Base-by-base conservation (phyloP, 2,888 invertebrate genomes). In the Lucinisca nassula region DNA sequence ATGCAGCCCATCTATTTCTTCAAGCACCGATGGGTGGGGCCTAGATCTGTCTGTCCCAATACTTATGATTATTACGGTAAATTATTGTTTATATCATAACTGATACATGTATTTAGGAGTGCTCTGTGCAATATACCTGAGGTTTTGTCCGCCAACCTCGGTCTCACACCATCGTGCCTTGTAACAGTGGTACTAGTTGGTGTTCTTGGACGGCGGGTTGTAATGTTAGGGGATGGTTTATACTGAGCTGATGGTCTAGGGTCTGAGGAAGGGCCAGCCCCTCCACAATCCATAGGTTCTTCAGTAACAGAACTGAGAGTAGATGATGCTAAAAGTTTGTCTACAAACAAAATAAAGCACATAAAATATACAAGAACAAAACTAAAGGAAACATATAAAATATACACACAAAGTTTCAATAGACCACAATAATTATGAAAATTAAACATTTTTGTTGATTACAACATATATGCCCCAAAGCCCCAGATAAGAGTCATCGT, bases 281-380 rank as follows among this genome's bases (percentile, higher is more conserved):
- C 79, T 49, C 58, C 49, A 37, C 40, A 51, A n/a, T 84, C 84
- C 84, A 84, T 84, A 27, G 75, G 40, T 35, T 88, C 85, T 85
- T 85, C 49, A 78, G 74, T 45, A 37, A 32, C 49, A 24, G 17
- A 80, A 73, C 0, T 40, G 0, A 79, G 45, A 78, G 74, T 14
- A 21, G 74, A 73, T 70, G 45, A 24, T 58, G 35, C 72, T 55
- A 67, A 67, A 3, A 67, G 24, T 67, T 67, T 67, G 21, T 67
- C 67, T 40, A 72, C 24, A 74, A 37, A 84, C 35, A 78, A 84
- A 79, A 84, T 21, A 12, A 58, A 76, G 70, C 14, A 67, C 24
- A 77, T n/a, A 45, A 55, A 51, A 70, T n/a, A 67, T n/a, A 32
- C 58, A 21, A n/a, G 77, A 37, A 51, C 40, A 37, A 55, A 55